Conservation (phyloP, 2,113 vertebrate species). For the Pollachius pollachius region DNA sequence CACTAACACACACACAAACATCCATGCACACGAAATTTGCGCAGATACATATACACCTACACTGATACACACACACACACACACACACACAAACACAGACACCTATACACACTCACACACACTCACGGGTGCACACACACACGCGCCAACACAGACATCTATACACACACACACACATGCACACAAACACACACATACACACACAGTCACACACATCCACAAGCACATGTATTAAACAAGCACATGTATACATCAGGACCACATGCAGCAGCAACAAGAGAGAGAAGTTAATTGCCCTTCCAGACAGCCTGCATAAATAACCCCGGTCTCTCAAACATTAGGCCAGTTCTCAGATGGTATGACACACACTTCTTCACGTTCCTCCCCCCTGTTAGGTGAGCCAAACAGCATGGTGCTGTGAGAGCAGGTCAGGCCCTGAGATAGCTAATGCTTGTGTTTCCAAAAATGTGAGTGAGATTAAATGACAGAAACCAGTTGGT, state of each 20-base stretch:
- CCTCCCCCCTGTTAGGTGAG: background rate
- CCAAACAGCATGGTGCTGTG: background rate
- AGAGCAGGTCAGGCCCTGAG: background rate
- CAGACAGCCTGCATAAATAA: slow-evolving; percentile 31
- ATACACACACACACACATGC: background rate
- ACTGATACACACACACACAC: slow-evolving; percentile 7
- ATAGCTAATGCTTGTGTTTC: background rate
- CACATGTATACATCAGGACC: background rate
- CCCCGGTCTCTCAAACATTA: slow-evolving; percentile 19
- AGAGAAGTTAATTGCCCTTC: slow-evolving; percentile 19
- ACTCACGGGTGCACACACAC: background rate
- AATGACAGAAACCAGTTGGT: no score
- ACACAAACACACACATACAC: slow-evolving; percentile 1
- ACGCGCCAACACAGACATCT: background rate
- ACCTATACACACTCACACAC: background rate
- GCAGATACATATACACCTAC: background rate
- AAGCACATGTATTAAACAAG: background rate
- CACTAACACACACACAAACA: background rate
- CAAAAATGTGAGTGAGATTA: background rate
- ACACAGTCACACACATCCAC: background rate
- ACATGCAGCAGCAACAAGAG: background rate
- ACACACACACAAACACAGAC: background rate
- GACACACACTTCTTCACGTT: background rate
- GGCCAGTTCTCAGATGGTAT: background rate
- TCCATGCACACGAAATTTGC: background rate